Conservation (phyloP, 1,140 invertebrate species). For the Drosophila burlai region DNA sequence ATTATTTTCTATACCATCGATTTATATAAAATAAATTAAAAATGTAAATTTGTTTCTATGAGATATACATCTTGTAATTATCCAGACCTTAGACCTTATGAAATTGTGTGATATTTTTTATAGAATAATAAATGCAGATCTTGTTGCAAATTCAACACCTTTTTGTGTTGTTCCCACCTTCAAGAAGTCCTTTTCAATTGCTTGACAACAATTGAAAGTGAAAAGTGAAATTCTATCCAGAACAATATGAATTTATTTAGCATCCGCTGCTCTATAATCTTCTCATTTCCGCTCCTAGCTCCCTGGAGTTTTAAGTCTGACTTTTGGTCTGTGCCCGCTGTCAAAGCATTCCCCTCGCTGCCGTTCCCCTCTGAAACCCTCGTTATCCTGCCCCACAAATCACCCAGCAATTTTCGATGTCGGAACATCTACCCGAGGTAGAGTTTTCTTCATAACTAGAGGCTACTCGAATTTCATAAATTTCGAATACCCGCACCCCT, state of each 20-base stretch:
- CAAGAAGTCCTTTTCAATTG: constrained; percentile 9
- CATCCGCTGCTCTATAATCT: constrained; percentile 39
- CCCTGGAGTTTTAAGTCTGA: constrained; percentile 28
- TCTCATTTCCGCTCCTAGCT: constrained; percentile 43
- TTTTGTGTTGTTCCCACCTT: not conserved
- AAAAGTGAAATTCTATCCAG: constrained; percentile 28
- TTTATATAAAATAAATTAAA: no score
- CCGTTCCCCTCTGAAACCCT: constrained; percentile 3
- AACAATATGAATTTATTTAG: constrained; percentile 21
- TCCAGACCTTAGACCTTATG: no score
- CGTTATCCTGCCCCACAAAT: constrained; percentile 45
- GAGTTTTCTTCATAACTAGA: constrained; percentile 30
- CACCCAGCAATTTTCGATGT: constrained; percentile 36
- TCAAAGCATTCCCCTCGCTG: constrained; percentile 61
- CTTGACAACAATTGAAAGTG: constrained; percentile 32
- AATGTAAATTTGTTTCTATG: no score
- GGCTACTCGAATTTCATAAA: constrained; percentile 53
- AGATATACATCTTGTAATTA: no score
- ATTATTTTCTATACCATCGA: no score
- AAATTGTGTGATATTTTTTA: not conserved
- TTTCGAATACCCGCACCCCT: constrained; percentile 35
- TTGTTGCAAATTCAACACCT: constrained; percentile 11
- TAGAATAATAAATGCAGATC: constrained; percentile 2
- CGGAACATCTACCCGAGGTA: constrained; percentile 10
- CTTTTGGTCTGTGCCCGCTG: constrained; percentile 65